Evolutionary conservation across 2,113 vertebrate species (phyloP), one percentile per base, ranked within the genome.

Genomic region (Tonatia bakeri): DNA sequence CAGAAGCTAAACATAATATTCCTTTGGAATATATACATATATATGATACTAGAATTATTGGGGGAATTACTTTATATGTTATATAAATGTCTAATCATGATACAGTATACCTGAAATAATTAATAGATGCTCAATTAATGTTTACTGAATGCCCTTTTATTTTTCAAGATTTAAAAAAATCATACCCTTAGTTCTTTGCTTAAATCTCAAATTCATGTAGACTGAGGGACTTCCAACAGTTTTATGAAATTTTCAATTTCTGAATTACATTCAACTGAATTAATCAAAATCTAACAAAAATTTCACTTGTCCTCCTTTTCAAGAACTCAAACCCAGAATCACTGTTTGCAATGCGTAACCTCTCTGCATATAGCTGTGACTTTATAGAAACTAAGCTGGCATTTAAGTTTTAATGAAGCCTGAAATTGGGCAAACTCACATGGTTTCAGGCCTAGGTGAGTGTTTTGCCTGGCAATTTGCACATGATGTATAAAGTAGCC

Each of bases 351-450:
- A 28, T 70, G 16, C 8, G 33, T 20, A 1, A 38, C 17, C 65
- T 43, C 31, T 90, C 67, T 72, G 73, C 76, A 73, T 77, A 56
- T 12, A 88, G 36, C 45, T 76, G 10, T 90, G 47, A 54, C 43
- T 80, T 94, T 87, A 40, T 67, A 92, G 81, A 90, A 47, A 26
- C 26, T 82, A 91, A 75, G 8, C 22, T 79, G 43, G 82, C 5
- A 28, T 89, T 82, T 92, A 59, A 59, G 38, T 59, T 95, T 96
- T 89, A 96, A 87, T 40, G 54, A 91, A 92, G 84, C 20, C 59
- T 80, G 26, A 97, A 79, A 76, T 59, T 89, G 40, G 31, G 43
- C 28, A 86, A 82, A 91, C 43, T 69, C n/a, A 5, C 45, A 13
- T 6, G 61, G 70, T 61, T 83, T 87, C 28, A 80, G 50, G 43